Evolutionary conservation across 2,113 vertebrate genomes (phyloP).

Genomic region (Calidris pugnax): DNA sequence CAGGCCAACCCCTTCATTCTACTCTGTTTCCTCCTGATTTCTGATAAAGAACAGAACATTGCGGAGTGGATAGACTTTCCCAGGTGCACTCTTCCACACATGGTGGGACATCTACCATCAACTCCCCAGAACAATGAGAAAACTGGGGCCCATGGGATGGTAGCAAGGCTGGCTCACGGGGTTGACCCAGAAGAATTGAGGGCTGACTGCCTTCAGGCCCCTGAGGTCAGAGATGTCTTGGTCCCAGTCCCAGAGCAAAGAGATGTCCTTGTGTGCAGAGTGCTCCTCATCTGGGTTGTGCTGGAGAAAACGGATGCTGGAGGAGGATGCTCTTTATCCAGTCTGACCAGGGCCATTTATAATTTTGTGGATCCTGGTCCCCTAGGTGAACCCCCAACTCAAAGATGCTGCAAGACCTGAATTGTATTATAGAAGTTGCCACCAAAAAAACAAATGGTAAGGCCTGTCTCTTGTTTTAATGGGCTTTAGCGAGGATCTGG

Average conservation of each 20-base stretch:
- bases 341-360: background rate
- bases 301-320: background rate
- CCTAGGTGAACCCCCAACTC: background rate
- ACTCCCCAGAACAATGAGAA: background rate
- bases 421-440: background rate
- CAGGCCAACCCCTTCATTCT: background rate
- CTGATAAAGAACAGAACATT: background rate
- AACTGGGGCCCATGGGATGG: accelerated
- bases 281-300: background rate
- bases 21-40: background rate
- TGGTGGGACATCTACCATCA: background rate
- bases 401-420: background rate
- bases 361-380: background rate
- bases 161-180: background rate
- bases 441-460: background rate
- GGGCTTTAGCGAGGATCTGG: background rate
- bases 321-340: background rate
- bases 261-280: background rate
- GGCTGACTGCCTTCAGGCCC: background rate
- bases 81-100: background rate
- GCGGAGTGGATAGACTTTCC: background rate
- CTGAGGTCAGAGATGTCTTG: accelerated
- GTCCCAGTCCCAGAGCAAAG: background rate
- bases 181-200: background rate
- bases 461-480: background rate